Evolutionary conservation across 2,113 vertebrate species (phyloP).

Genomic region (Microcebus ravelobensis): DNA sequence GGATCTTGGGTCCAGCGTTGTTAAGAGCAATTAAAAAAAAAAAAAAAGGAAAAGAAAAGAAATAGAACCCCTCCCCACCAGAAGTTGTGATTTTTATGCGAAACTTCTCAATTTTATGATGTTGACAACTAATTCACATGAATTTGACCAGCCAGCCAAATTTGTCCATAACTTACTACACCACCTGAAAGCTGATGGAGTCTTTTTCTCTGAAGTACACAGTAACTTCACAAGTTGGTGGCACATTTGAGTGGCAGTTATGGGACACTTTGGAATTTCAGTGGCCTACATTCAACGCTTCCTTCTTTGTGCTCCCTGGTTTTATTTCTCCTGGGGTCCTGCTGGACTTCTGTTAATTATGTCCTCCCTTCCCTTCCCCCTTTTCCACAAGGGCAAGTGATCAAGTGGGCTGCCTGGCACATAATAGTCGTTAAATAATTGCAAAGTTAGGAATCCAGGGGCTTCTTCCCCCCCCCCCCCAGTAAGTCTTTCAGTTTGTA

Average conservation of each 20-base stretch:
- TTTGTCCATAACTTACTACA: no score
- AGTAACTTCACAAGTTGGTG: background rate
- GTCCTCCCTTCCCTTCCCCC: background rate
- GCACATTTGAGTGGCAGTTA: background rate
- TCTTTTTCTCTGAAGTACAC: background rate
- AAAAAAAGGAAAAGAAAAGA: background rate
- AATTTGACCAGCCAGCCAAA: background rate
- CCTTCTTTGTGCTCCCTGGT: background rate
- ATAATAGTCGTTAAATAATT: background rate
- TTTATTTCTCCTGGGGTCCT: background rate
- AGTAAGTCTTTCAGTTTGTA: conserved; percentile 61
- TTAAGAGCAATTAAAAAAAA: background rate
- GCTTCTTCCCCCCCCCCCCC: conserved; percentile 34
- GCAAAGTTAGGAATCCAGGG: conserved; percentile 37
- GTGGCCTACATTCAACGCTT: background rate
- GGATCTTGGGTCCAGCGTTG: background rate
- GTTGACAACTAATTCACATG: background rate
- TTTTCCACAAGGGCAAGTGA: background rate
- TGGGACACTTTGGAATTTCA: background rate
- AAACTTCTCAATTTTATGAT: background rate
- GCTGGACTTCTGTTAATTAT: background rate
- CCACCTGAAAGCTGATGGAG: background rate
- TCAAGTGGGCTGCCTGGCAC: background rate
- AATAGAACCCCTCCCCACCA: background rate
- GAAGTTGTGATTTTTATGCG: background rate